Base-by-base conservation (phyloP, 2,888 invertebrate species). In the Muscina levida region DNA sequence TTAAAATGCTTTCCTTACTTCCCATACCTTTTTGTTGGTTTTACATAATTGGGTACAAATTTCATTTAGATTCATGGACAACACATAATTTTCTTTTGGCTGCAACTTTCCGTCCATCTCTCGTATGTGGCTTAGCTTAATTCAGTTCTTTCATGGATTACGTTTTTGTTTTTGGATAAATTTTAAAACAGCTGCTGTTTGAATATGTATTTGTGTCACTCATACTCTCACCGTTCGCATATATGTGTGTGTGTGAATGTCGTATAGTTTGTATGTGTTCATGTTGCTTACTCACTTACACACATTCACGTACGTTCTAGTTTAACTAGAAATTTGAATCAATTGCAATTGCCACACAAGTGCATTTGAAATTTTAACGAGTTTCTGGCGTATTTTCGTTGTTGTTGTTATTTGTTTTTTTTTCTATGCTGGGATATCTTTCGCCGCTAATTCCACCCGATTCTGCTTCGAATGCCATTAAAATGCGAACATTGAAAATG, bases 251-350 rank as follows among this genome's bases (percentile, higher is more conserved):
- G 53, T 59, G 11, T 6, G 59, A 72, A n/a, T n/a, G n/a, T n/a
- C n/a, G n/a, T n/a, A n/a, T n/a, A n/a, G n/a, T n/a, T n/a, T n/a
- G n/a, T n/a, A n/a, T n/a, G n/a, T n/a, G n/a, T n/a, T n/a, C n/a
- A n/a, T 48, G 5, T 42, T 46, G 48, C 56, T 22, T 56, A 59
- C 46, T 68, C 39, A 73, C 59, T 59, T 62, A 17, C 24, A 68
- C 22, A 72, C 42, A 15, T 15, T 24, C 8, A 17, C 11, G 19
- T 62, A 65, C 57, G 26, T 81, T 77, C 77, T 74, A 77, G 81
- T 72, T 74, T 74, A 81, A 77, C 81, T 74, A 81, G 81, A 81
- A 81, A 81, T 74, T 81, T 72, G 66, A 81, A 81, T 81, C 77
- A 81, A 81, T 81, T 74, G 73, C 77, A 42, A 15, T 74, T 71